Evolutionary conservation across 2,888 invertebrate genomes (phyloP), one percentile per base, ranked within the genome.

Genomic region (Philereme transversata): DNA sequence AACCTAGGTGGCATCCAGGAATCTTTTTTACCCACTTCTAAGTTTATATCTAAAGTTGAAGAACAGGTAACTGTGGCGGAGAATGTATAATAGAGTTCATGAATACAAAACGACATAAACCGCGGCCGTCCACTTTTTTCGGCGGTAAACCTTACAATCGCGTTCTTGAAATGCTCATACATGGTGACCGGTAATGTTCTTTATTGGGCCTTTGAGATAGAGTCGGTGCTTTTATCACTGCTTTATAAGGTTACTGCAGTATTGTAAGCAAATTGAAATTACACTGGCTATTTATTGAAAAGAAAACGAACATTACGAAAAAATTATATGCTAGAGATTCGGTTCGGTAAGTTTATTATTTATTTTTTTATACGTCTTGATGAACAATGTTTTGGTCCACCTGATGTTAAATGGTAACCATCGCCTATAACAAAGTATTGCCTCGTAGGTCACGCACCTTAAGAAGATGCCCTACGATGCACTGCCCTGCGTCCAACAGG

Each of bases 141-240:
- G 60, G 55, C 44, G 59, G 56, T 48, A 51, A 66, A 60, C 64
- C 64, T 64, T 60, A 61, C 60, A 54, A 60, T 55, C 61, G 45
- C 52, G 59, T 59, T 60, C 61, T 63, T 65, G 60, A 43, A 57
- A 55, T 64, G 45, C 51, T 59, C 58, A 34, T 62, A 65, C 48
- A 65, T 54, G 65, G 62, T 34, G 47, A 60, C 57, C 40, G 44
- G 51, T 63, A 51, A 59, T 57, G 56, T 57, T 57, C 45, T 58
- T 64, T 61, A 58, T 57, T 35, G 50, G 6, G 51, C 51, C 51
- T 63, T 61, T 57, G 22, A 43, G 50, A 41, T 36, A 51, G 55
- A 33, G 54, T 51, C 57, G 48, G 34, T 11, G 41, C 41, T 33
- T 54, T 50, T 62, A 44, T 51, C 41, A 36, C 52, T 7, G 11